Base-by-base conservation (phyloP, 2,113 vertebrate species). In the Corythornis vintsioides region DNA sequence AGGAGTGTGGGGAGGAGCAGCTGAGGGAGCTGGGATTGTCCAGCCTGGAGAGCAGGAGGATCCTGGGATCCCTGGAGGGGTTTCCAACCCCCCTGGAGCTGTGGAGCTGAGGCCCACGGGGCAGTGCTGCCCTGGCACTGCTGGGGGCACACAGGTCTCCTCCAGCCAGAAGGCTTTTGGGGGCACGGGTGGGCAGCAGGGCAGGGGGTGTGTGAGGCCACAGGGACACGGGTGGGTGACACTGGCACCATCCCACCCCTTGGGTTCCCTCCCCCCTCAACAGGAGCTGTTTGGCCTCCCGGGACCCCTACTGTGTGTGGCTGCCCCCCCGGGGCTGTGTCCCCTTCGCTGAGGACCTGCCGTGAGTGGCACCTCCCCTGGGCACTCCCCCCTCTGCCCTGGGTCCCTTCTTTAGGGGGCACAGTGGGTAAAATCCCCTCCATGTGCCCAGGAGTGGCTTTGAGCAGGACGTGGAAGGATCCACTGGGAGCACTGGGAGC, bases 231-330 rank as follows among this genome's bases (percentile, higher is more conserved):
- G 3, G 2, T 6, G 5, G 72, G 63, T 12, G 5, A 55, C 79
- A 7, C 29, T 1, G 1, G 43, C 35, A 26, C 60, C 47, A 31
- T 67, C 12, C 12, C 12, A 5, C 1, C 6, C 1, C 13, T 42
- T 18, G 56, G 4, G 1, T 10, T 38, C 38, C 38, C 38, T 35
- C 33, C 33, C 33, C 33, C 0, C 33, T 7, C 7, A 35, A 0
- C 88, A 96, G 95, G 93, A 96, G 95, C 93, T 94, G 93, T 83
- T 69, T 96, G 92, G 91, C 91, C 2, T 24, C 93, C 29, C 93
- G 69, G 5, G 95, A 96, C 56, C 93, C 95, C 42, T 95, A 94
- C 4, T 96, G 95, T 2, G 87, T 89, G 31, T 96, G 93, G 93
- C 56, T 92, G 81, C 89, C 93, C 15, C 26, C 55, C 17, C 4